Evolutionary conservation across 2,888 invertebrate species (phyloP), one percentile per base, ranked within the genome.

Genomic region (Exephanes ischioxanthus): DNA sequence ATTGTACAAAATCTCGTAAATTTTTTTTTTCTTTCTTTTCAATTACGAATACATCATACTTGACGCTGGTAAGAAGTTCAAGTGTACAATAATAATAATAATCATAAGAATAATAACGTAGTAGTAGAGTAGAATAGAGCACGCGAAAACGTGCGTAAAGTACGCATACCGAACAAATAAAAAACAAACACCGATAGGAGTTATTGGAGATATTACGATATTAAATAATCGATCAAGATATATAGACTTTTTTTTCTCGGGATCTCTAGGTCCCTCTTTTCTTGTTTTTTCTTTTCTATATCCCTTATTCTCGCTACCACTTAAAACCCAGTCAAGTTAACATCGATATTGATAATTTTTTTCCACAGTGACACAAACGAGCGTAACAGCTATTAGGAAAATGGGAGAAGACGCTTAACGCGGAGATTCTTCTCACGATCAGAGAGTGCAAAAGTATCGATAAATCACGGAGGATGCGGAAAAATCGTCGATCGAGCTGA

Each of bases 231-330:
- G 45, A 51, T 22, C 11, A n/a, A 66, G 26, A 26, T 58, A 55
- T 55, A 58, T 26, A 58, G 58, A 55, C 9, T 76, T 71, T 51
- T 80, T 80, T 80, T 83, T 80, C 63, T 83, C 48, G 67, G 58
- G 41, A 41, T 33, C 51, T 45, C 19, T 5, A 22, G 22, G 41
- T 51, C 9, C 53, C 9, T 30, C 19, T 45, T 85, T 73, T 72
- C 14, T 22, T 48, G 0, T 80, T 82, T 53, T 68, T 51, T 79
- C 37, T 9, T 45, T 73, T 73, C 51, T 55, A 16, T 63, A 53
- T 75, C 63, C 53, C 19, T 68, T 73, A 70, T 45, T 45, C 33
- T 14, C n/a, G 16, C 53, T 55, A 77, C 14, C 55, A 33, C 16
- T 45, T 7, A 68, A 78, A 78, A 53, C 2, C n/a, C 14, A 48